Percentiles rank a stretch among this genome's conserved stretches.
These are phyloP conservation scores for Drosophila sp. DNA, from an alignment of 1,140 invertebrate genomes.

Conservation along the genomic window DNA sequence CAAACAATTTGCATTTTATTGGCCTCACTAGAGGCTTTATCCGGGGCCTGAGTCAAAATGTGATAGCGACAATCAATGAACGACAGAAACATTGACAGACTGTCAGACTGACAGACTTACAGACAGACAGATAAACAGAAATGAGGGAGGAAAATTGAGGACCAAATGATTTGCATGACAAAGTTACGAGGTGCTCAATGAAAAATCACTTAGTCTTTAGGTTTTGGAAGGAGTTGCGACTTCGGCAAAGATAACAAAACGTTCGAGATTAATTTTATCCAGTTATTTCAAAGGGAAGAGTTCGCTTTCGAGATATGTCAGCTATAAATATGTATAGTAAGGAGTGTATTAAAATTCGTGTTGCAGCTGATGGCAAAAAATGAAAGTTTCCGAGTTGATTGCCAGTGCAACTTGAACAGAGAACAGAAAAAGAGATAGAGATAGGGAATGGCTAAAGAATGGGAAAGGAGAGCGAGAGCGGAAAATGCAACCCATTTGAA, in stretches of 20 bases:
- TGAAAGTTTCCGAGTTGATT: constrained; percentile 47
- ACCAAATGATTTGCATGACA: constrained; percentile 72
- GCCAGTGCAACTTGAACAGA: constrained; percentile 13
- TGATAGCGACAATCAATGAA: constrained; percentile 53
- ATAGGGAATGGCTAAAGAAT: not conserved
- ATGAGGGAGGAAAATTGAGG: constrained; percentile 1
- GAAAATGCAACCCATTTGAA: constrained; percentile 76
- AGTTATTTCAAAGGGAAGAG: constrained; percentile 22
- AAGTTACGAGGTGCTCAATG: constrained; percentile 63
- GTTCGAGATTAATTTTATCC: constrained; percentile 51
- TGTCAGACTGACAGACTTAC: constrained; percentile 2
- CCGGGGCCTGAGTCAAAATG: constrained; percentile 24
- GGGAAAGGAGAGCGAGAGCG: not conserved
- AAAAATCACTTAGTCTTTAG: constrained; percentile 70
- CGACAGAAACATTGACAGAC: constrained; percentile 25
- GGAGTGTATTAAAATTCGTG: constrained; percentile 19
- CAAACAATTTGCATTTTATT: constrained; percentile 80
- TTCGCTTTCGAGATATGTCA: constrained; percentile 7
- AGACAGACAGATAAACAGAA: constrained; percentile 8
- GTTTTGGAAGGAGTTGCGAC: constrained; percentile 20
- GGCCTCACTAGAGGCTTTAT: constrained; percentile 44
- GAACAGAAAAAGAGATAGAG: constrained; percentile 17
- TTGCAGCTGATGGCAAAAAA: constrained; percentile 29
- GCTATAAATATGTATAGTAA: constrained; percentile 37
- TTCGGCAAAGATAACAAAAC: constrained; percentile 38